Base-by-base conservation (phyloP, 1,140 invertebrate genomes). In the Drosophila orosa region DNA sequence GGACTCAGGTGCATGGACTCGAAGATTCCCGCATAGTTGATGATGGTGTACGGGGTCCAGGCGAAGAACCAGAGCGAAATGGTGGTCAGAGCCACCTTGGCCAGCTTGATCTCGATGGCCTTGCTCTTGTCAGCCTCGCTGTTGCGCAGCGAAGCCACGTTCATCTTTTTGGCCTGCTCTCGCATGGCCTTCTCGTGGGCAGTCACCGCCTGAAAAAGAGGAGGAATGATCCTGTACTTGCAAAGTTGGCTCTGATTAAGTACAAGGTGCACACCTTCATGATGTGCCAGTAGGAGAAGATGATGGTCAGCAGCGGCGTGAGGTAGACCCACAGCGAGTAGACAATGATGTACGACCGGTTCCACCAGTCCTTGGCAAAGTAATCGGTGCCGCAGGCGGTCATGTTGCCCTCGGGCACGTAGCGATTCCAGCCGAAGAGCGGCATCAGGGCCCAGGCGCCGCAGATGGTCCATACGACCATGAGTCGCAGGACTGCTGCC, bases 341-440 rank as follows among this genome's bases (percentile, higher is more conserved):
- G 42, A 95, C 92, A 8, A 95, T 86, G 73, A 95, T 95, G 93
- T 95, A 96, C 54, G 94, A 94, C 40, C 93, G 92, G 87, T 93
- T 94, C 33, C 92, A 89, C 93, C 93, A 94, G 50, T 94, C 94
- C 80, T 95, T 94, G 83, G 90, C 93, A 44, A 97, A 92, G 87
- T 96, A 97, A 85, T 97, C 96, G 15, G 96, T 96, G 57, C 96
- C 96, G 79, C 96, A 97, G 13, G 95, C 95, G 3, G 95, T 96
- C 93, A 96, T 95, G 91, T 96, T 96, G 22, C 95, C 95, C 92
- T 96, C 96, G 5, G 96, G 95, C 25, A 96, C 95, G 92, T 95
- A 98, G 92, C 96, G 93, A 74, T 96, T 96, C 95, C 96, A 97
- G 42, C 96, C 96, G 55, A 97, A 94, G 52, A 97, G 84, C 1